These are phyloP conservation scores for Acanthosepion esculentum DNA, from an alignment of 2,888 invertebrate species.

Conservation along the genomic window DNA sequence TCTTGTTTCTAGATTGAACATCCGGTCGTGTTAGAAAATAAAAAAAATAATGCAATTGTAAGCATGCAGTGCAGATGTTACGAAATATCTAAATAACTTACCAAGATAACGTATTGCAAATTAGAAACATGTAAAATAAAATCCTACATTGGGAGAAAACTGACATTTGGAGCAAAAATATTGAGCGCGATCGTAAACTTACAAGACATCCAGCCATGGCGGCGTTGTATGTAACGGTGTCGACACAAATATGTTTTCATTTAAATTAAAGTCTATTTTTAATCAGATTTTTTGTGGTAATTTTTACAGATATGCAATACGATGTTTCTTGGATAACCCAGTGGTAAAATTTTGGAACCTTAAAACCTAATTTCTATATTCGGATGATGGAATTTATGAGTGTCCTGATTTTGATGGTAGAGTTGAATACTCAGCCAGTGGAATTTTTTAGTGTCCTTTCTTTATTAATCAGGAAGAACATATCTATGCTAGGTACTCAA, in stretches of 20 bases:
- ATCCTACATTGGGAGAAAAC: not conserved
- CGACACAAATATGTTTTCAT: not conserved
- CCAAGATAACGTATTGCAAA: not conserved
- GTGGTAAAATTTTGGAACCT: no score
- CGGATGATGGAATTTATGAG: no score
- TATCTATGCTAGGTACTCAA: no score
- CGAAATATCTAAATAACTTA: not conserved
- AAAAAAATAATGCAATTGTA: not conserved
- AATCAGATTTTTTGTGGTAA: not conserved
- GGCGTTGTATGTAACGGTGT: not conserved
- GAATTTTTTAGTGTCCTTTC: no score
- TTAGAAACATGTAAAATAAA: not conserved
- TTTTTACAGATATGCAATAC: no score
- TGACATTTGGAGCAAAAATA: not conserved
- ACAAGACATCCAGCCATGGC: not conserved
- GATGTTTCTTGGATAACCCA: no score
- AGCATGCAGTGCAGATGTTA: not conserved
- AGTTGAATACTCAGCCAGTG: no score
- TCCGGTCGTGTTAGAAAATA: slow-evolving; percentile 13
- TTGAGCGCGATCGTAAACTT: not conserved
- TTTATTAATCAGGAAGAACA: no score
- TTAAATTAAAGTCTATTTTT: not conserved
- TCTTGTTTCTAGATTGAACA: not conserved
- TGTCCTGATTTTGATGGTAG: no score
- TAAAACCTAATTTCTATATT: no score